Evolutionary conservation across 2,113 vertebrate genomes (phyloP), one percentile per base, ranked within the genome.

Genomic region (Elgaria multicarinata): DNA sequence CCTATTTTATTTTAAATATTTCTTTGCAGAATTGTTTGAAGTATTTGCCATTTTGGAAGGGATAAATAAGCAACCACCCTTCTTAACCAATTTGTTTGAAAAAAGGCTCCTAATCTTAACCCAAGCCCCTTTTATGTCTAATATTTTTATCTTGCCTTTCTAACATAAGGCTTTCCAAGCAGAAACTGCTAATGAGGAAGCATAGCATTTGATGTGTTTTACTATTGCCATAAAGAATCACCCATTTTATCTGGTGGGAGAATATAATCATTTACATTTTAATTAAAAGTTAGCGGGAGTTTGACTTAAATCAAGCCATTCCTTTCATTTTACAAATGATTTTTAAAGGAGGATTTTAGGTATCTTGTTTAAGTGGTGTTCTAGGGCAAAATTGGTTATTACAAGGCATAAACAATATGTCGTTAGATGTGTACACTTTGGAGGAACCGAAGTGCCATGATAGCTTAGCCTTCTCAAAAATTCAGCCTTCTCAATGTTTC

Each of bases 381-480:
- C 55, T 16, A 6, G 44, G 28, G 14, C 3, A 85, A 50, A 72
- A 72, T 72, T 85, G 2, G n/a, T 74, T 50, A 72, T 26, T 55
- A 91, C 90, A 85, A 77, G 90, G 87, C 72, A 87, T 81, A 90
- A 91, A 72, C 9, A 82, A 7, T 76, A 83, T 78, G 9, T 93
- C 31, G 3, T 1, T 28, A 76, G 36, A 2, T 92, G 22, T 84
- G 39, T 84, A 69, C 22, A 2, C 14, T 88, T 93, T 82, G 86
- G 79, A 87, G 58, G 1, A 55, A 46, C 31, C 92, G 92, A 94
- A 91, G 92, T 62, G 75, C n/a, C 44, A 44, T 62, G 90, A 92
- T 83, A 26, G 44, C 31, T 66, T 86, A 64, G 72, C 55, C 16
- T 44, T 39, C 42, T 33, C 55, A 64, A 64, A 77, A 20, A 64